Base-by-base conservation (phyloP, 2,797 vertebrate species). In the Apodemus agrarius region DNA sequence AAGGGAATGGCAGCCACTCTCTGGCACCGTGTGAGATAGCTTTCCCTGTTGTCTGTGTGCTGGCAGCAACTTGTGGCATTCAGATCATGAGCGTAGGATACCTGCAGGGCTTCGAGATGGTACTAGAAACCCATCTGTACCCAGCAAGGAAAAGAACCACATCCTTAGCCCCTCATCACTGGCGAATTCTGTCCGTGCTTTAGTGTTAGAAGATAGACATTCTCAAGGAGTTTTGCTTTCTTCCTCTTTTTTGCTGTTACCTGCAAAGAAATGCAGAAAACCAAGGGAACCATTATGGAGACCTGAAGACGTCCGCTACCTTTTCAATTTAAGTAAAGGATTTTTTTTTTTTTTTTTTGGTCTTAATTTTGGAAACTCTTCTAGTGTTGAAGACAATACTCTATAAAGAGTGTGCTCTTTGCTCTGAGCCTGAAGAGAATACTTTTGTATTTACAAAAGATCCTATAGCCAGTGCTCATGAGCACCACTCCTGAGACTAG, bases 1-100 rank as follows among this genome's bases (percentile, higher is more conserved):
- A 75, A 86, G 80, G 74, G 86, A 95, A 83, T 91, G 86, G 84
- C 92, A 92, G 89, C 69, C 29, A 81, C 26, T 52, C 85, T 95
- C 46, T 34, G 14, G 9, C 95, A 74, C 37, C 12, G 0, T 46
- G 13, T 84, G 54, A 95, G 63, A 40, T 96, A 0, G 34, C 40
- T 74, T 10, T 96, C 88, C 80, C 6, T 12, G 24, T 88, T 86
- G 43, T 81, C 94, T 31, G 8, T 75, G 34, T 91, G 90, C 79
- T 49, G 75, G 80, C 63, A 54, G 93, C 93, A 90, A 13, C 80
- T 81, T 21, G 46, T 46, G 43, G 87, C 95, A 75, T 29, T 93
- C 67, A 90, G 49, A 94, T 94, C 34, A 80, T 9, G 31, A 37
- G 22, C 29, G 0, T 80, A 24, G 59, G 10, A 10, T 37, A n/a